Conservation (phyloP, 1,140 invertebrate species). For the Chelonus insularis region DNA sequence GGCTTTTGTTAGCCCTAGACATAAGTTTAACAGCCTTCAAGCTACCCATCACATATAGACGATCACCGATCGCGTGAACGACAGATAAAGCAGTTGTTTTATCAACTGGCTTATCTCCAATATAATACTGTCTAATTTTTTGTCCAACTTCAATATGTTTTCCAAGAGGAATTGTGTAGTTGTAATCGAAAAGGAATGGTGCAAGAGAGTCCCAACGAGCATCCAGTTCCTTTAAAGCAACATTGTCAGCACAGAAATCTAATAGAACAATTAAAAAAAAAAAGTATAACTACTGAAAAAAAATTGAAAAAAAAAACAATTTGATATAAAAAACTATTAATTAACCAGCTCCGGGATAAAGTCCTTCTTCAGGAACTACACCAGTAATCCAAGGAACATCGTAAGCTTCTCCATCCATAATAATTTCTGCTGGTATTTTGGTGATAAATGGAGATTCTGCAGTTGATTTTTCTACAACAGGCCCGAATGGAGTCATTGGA, state of each 20-base stretch:
- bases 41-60: constrained; percentile 60
- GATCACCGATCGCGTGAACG: constrained; percentile 61
- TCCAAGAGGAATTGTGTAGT: constrained; percentile 59
- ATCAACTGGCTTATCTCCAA: constrained; percentile 52
- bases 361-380: constrained; percentile 64
- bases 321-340: constrained; percentile 21
- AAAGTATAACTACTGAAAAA: background rate
- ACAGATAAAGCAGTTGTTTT: constrained; percentile 26
- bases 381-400: constrained; percentile 65
- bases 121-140: constrained; percentile 62
- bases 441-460: constrained; percentile 62
- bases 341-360: constrained; percentile 66
- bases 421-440: constrained; percentile 61
- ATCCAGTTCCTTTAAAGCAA: constrained; percentile 56
- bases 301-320: background rate
- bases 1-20: constrained; percentile 55
- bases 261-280: background rate
- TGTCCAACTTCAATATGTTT: constrained; percentile 47
- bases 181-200: constrained; percentile 63
- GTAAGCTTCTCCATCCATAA: constrained; percentile 57
- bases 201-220: constrained; percentile 60
- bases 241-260: constrained; percentile 56
- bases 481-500: constrained; percentile 68
- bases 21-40: constrained; percentile 60
- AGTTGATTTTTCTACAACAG: constrained; percentile 59